These are phyloP conservation scores for Lichenostomus cassidix DNA, from an alignment of 2,113 vertebrate genomes.

Conservation along the genomic window DNA sequence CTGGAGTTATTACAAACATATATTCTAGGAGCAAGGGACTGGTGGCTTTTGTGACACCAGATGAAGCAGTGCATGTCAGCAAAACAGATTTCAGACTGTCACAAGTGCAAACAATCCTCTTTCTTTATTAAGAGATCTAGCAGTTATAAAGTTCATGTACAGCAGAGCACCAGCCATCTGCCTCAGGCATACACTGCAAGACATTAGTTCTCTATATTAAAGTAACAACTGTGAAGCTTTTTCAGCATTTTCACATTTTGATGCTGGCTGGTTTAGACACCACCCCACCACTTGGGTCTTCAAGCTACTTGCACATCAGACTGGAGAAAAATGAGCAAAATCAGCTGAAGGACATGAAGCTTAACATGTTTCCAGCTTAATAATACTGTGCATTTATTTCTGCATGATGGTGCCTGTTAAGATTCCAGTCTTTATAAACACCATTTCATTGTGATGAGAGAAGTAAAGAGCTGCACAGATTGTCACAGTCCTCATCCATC, in stretches of 20 bases:
- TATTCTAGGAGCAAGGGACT: background rate
- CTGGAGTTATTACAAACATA: background rate
- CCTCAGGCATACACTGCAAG: background rate
- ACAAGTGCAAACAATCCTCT: background rate
- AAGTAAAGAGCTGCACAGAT: background rate
- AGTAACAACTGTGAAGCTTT: background rate
- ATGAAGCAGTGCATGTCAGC: background rate
- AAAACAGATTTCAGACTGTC: background rate
- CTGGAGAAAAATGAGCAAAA: background rate
- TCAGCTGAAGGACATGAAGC: background rate
- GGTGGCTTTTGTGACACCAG: background rate
- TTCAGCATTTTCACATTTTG: background rate
- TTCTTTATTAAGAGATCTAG: background rate
- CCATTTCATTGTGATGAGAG: background rate
- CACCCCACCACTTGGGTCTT: background rate
- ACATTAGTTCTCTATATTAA: background rate
- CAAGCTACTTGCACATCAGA: background rate
- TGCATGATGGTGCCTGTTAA: background rate
- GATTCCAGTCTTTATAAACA: background rate
- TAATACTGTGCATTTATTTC: background rate
- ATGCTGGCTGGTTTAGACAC: background rate
- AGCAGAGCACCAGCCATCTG: background rate
- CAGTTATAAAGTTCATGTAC: background rate
- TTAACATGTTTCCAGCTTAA: background rate
- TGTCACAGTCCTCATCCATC: background rate